Conservation (phyloP, 2,888 invertebrate species). For the Acrobasis suavella region DNA sequence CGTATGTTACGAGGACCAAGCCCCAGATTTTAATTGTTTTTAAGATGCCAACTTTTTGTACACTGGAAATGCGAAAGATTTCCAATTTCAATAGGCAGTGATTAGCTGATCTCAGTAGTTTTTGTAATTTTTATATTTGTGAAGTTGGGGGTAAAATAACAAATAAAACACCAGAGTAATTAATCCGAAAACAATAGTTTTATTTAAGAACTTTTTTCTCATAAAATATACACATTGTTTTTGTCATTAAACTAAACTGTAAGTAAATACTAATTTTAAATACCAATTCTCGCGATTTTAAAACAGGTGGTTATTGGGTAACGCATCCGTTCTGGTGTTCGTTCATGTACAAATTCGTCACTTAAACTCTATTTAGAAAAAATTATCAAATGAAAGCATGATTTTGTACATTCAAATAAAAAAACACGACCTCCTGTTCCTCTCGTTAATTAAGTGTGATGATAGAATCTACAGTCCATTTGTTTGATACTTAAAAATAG, state of each 20-base stretch:
- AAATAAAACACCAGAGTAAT: slow-evolving; percentile 77
- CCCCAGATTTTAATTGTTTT: slow-evolving; percentile 20
- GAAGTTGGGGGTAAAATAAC: slow-evolving; percentile 34
- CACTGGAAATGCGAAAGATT: slow-evolving; percentile 4
- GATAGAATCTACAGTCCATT: slow-evolving; percentile 77
- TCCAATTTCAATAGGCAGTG: slow-evolving; percentile 8
- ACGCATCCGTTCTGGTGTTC: slow-evolving; percentile 58
- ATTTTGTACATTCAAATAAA: slow-evolving; percentile 80
- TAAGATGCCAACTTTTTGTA: slow-evolving; percentile 14
- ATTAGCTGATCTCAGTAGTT: slow-evolving; percentile 24
- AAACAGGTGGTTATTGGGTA: slow-evolving; percentile 55
- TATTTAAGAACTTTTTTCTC: slow-evolving; percentile 82
- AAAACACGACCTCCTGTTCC: slow-evolving; percentile 64
- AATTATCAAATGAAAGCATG: slow-evolving; percentile 77
- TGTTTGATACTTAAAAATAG: slow-evolving; percentile 75
- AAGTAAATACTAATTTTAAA: slow-evolving; percentile 83
- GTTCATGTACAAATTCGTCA: slow-evolving; percentile 75
- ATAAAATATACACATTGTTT: slow-evolving; percentile 83
- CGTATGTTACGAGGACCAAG: slow-evolving; percentile 3
- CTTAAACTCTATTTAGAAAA: slow-evolving; percentile 78
- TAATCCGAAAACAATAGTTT: slow-evolving; percentile 83
- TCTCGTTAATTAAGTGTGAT: slow-evolving; percentile 74
- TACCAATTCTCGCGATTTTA: slow-evolving; percentile 75
- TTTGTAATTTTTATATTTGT: slow-evolving; percentile 5
- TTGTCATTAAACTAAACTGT: slow-evolving; percentile 82